These are phyloP conservation scores for Sylvilagus floridanus DNA, from an alignment of 2,797 vertebrate genomes.

Conservation along the genomic window DNA sequence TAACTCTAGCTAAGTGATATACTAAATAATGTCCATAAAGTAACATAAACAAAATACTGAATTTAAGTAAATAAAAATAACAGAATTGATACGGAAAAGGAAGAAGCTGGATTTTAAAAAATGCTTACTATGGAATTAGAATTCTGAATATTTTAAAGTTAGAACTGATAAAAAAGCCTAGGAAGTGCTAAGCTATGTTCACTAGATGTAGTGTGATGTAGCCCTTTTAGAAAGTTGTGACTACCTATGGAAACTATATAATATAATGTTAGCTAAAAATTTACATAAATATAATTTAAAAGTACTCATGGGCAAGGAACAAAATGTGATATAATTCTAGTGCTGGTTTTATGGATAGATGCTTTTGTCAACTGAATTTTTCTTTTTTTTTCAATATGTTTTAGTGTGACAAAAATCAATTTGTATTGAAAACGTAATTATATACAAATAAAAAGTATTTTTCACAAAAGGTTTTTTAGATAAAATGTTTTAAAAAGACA, in stretches of 20 bases:
- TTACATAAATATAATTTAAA: neutral
- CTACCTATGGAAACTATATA: neutral
- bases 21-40: neutral
- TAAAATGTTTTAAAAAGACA: neutral
- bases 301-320: neutral
- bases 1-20: neutral
- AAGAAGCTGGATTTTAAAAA: neutral
- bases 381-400: neutral
- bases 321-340: neutral
- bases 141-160: neutral
- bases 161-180: neutral
- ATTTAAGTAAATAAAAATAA: neutral
- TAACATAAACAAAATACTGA: neutral
- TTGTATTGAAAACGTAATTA: neutral
- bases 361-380: neutral
- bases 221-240: neutral
- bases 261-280: neutral
- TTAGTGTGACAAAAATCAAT: neutral
- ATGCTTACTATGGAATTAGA: neutral
- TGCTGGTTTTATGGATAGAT: neutral
- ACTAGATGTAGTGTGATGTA: constrained; percentile 53
- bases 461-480: neutral
- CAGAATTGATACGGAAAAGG: neutral
- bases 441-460: neutral
- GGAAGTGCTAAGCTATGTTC: neutral